A percentile compares a stretch with the other conserved stretches of the same genome.
Evolutionary conservation across 2,888 invertebrate species (phyloP).

Genomic region (Drosophila infuscata): DNA sequence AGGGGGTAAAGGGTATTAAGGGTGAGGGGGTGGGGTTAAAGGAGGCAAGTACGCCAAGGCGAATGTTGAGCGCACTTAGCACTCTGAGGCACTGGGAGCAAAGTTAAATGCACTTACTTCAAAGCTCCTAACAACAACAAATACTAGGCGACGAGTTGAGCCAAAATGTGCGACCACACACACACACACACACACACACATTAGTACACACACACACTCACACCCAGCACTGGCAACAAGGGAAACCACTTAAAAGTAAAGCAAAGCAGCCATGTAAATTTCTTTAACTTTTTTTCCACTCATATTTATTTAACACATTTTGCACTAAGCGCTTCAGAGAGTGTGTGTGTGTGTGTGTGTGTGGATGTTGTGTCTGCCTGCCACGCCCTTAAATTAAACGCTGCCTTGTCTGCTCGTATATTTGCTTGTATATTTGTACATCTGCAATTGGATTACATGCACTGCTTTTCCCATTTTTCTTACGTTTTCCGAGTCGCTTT

Average conservation of each 20-base stretch:
- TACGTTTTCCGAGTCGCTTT: constrained; percentile 32
- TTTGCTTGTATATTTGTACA: constrained; percentile 54
- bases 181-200: constrained; percentile 23
- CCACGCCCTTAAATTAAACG: constrained; percentile 69
- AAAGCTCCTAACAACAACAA: constrained; percentile 69
- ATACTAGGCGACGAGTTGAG: constrained; percentile 61
- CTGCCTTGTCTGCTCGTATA: constrained; percentile 37
- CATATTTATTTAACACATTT: constrained; percentile 74
- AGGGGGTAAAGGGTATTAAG: neutral
- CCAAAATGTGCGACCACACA: constrained; percentile 66
- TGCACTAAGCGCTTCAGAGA: constrained; percentile 36
- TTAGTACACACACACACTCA: constrained; percentile 11
- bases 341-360: constrained; percentile 25
- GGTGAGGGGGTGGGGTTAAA: neutral
- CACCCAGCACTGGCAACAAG: constrained; percentile 56
- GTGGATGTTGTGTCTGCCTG: constrained; percentile 15
- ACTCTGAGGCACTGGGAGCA: constrained; percentile 50
- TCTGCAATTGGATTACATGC: constrained; percentile 71
- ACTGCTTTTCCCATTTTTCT: constrained; percentile 52
- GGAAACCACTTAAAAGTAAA: constrained; percentile 76
- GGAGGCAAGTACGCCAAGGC: constrained; percentile 16
- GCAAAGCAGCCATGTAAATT: constrained; percentile 71
- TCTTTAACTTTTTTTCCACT: constrained; percentile 63
- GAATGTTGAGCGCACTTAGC: constrained; percentile 63
- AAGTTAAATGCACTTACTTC: constrained; percentile 74